Base-by-base conservation (phyloP, 2,113 vertebrate genomes). In the Ranitomeya variabilis region DNA sequence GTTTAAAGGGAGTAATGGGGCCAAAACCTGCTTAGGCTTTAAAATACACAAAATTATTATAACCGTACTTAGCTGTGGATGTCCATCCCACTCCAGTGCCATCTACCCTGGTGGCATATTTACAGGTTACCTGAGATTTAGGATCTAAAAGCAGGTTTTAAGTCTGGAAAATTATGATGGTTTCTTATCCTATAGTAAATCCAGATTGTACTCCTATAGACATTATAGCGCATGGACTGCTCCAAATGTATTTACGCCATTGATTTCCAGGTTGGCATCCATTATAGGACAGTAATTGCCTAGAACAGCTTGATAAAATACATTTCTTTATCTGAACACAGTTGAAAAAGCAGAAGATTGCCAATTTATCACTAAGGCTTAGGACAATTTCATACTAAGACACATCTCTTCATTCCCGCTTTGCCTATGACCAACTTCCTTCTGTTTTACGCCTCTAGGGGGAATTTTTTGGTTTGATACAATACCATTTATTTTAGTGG, bases 251-350 rank as follows among this genome's bases (percentile, higher is more conserved):
- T 37, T 62, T 64, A 60, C 18, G 23, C 31, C 79, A 31, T 81
- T 11, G 57, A 81, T 62, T 81, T 9, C 59, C 80, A 64, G 57
- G 80, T 59, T 81, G 59, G 57, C 80, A 81, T 4, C 26, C 31
- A 37, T 45, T 62, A 37, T 62, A 81, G 16, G 18, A 62, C 80
- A 37, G 57, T 81, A 81, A 81, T 81, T 81, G 80, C 16, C 59
- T 81, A 31, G 26, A 81, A 81, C 57, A 62, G 57, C 57, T 62
- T 81, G 80, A 81, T 81, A 81, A 62, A 81, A 81, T 81, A 62
- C 80, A 81, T 45, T 62, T 81, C 80, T 81, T 62, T 52, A 67
- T 83, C 64, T 83, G 81, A 62, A 52, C 60, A 83, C 60, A 67
- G 64, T 66, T 54, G 81, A 83, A 67, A 67, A 83, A 67, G 81